These are phyloP conservation scores for Andrena dorsata DNA, from an alignment of 2,888 invertebrate genomes.

Conservation along the genomic window DNA sequence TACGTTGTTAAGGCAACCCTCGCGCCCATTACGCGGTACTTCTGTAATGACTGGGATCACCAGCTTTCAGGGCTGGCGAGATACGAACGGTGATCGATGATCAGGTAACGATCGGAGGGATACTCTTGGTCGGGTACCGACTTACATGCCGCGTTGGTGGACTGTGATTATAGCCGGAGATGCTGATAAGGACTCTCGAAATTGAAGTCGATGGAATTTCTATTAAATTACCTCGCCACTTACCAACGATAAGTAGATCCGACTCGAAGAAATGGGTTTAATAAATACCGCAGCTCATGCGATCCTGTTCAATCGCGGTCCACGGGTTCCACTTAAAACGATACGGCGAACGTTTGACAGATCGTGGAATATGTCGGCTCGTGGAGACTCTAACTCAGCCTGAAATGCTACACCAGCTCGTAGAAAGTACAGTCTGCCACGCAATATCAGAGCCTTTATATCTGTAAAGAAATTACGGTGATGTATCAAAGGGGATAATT, in stretches of 20 bases:
- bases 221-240: constrained; percentile 32
- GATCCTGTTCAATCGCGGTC: neutral
- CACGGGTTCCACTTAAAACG: too few species aligned
- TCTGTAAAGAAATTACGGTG: too few species aligned
- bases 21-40: constrained; percentile 33
- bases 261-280: neutral
- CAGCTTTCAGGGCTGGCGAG: constrained; percentile 5
- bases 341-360: too few species aligned
- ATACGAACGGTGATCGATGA: constrained; percentile 49
- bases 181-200: constrained; percentile 25
- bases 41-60: constrained; percentile 42
- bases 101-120: constrained; percentile 30
- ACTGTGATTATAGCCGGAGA: constrained; percentile 19
- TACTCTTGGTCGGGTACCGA: neutral
- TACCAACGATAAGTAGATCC: neutral
- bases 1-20: constrained; percentile 41
- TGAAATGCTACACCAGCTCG: too few species aligned
- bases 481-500: too few species aligned
- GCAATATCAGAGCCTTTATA: too few species aligned
- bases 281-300: neutral
- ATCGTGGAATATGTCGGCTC: too few species aligned
- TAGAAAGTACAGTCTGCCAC: too few species aligned
- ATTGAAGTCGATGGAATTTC: constrained; percentile 36
- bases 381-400: too few species aligned
- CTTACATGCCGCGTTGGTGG: too few species aligned